Evolutionary conservation across 2,888 invertebrate species (phyloP), one percentile per base, ranked within the genome.

Genomic region (Theodoxus fluviatilis): DNA sequence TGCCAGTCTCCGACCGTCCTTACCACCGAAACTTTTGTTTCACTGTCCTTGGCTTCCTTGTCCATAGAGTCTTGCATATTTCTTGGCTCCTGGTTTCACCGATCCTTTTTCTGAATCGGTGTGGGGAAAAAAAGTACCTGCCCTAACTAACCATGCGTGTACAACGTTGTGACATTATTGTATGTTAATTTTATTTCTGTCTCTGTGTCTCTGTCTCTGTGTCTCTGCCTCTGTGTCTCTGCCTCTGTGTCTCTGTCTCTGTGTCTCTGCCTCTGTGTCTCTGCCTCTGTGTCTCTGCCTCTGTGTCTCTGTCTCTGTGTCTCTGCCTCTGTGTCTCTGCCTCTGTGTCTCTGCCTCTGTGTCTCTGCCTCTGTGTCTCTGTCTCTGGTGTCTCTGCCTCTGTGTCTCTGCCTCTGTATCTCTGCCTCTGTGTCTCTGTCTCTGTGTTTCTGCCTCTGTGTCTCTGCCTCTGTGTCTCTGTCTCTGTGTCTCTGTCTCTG

Each of bases 81-180:
- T n/a, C n/a, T n/a, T n/a, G n/a, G n/a, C n/a, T n/a, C n/a, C n/a
- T n/a, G n/a, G n/a, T n/a, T n/a, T n/a, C n/a, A n/a, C n/a, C n/a
- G n/a, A n/a, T n/a, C n/a, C n/a, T n/a, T n/a, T n/a, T n/a, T n/a
- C n/a, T n/a, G n/a, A n/a, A n/a, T n/a, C n/a, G n/a, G n/a, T n/a
- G n/a, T n/a, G n/a, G n/a, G n/a, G n/a, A n/a, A n/a, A n/a, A n/a
- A n/a, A n/a, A n/a, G n/a, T n/a, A n/a, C n/a, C n/a, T n/a, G n/a
- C n/a, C n/a, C n/a, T n/a, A n/a, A n/a, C n/a, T n/a, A n/a, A n/a
- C n/a, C n/a, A n/a, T n/a, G n/a, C n/a, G n/a, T n/a, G 49, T 49
- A n/a, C 49, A 2, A 0, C 49, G n/a, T 0, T n/a, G 7, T 12
- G 52, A 70, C 28, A 75, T 76, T 71, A 69, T 76, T 28, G 74